Base-by-base conservation (phyloP, 2,113 vertebrate genomes). In the Gnathochromis pfefferi region DNA sequence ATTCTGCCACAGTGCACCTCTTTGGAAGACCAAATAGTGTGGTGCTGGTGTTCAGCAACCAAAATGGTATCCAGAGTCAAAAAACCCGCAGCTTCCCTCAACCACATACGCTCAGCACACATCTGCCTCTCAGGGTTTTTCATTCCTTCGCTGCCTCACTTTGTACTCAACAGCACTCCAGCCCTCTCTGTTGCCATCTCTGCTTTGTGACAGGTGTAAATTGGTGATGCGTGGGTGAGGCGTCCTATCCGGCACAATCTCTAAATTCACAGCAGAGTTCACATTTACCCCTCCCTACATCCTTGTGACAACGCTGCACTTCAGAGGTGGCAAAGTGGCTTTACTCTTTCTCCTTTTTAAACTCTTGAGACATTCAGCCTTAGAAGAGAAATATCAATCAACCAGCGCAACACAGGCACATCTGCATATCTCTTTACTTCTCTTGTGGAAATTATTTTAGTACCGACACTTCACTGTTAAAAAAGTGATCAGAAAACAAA, bases 1-100 rank as follows among this genome's bases (percentile, higher is more conserved):
- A 92, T 88, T 92, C 91, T 91, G 83, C 90, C 51, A 80, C 91
- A 86, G 88, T 75, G 87, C 65, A 86, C 65, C 80, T 80, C 91
- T 89, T 85, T 92, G 87, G 89, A 90, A 85, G 53, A 94, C 87
- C 91, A 88, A 88, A 89, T 85, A 89, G 80, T 35, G 49, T 49
- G 82, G 75, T 78, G 87, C 85, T 86, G 87, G 84, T 88, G 90
- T 87, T 83, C 84, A 86, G 80, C 85, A 81, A 75, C 78, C 84
- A 82, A 87, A 86, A 84, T 70, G n/a, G 38, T 78, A 53, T 82
- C 90, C 86, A 88, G 79, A 91, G 84, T 90, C 87, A 93, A 91
- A 81, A 81, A 90, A 88, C 54, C 42, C 70, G 13, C 85, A 88
- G 19, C 8, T 21, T 47, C 47, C n/a, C 70, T 75, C 47, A 75